Percentiles rank a stretch among this genome's conserved stretches.
Conservation (phyloP, 2,797 vertebrate genomes). For the Xenentodon cancila region DNA sequence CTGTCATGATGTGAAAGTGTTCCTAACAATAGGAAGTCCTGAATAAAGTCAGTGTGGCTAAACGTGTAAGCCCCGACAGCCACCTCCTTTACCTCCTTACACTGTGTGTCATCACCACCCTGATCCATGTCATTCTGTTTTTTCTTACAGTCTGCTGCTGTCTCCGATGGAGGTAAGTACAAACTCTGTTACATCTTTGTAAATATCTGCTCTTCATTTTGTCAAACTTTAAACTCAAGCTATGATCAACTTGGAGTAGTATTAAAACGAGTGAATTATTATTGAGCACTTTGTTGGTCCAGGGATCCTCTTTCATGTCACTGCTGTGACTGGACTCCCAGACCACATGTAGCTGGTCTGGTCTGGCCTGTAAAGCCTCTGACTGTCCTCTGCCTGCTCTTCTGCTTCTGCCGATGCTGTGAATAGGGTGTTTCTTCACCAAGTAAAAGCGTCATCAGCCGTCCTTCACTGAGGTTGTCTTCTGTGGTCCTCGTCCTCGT, state of each 20-base stretch:
- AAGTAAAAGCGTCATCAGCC: too few relatives aligned
- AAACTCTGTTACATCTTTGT: slow-evolving; percentile 5
- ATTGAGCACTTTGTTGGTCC: too few relatives aligned
- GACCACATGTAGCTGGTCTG: slow-evolving; percentile 7
- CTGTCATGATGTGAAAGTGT: slow-evolving; percentile 53
- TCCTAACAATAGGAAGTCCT: slow-evolving; percentile 36
- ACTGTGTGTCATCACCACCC: slow-evolving; percentile 53
- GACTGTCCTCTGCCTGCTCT: slow-evolving; percentile 30
- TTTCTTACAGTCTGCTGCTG: slow-evolving; percentile 94
- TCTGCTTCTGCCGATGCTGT: neutral
- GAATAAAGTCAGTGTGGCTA: slow-evolving; percentile 35
- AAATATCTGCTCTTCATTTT: neutral
- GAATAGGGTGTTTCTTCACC: too few relatives aligned
- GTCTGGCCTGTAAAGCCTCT: slow-evolving; percentile 52
- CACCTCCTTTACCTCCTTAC: slow-evolving; percentile 13
- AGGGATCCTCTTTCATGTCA: too few relatives aligned
- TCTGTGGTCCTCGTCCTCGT: too few relatives aligned
- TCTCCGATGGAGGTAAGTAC: slow-evolving; percentile 98
- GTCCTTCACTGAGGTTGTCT: too few relatives aligned
- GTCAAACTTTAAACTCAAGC: neutral
- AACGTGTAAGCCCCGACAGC: slow-evolving; percentile 37
- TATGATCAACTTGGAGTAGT: neutral
- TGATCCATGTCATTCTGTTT: slow-evolving; percentile 92
- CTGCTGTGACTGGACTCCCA: neutral
- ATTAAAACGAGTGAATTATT: too few relatives aligned